Conservation (phyloP, 2,888 invertebrate genomes). For the Idaea straminata region DNA sequence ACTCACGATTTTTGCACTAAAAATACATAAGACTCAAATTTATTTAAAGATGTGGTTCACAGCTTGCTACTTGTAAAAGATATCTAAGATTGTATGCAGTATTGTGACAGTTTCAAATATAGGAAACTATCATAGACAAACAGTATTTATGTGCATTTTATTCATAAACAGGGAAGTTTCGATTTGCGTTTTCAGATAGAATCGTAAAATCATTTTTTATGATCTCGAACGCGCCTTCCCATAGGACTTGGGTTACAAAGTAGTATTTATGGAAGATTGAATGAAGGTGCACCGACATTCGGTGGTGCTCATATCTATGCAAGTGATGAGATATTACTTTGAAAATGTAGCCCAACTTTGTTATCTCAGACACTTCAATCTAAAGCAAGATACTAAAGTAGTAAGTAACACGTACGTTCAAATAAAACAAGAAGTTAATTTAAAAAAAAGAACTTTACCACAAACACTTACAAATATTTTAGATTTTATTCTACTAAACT, state of each 20-base stretch:
- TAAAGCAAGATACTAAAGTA: neutral
- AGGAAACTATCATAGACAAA: constrained; percentile 41
- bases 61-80: neutral
- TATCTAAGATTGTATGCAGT: constrained; percentile 1
- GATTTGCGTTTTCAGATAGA: constrained; percentile 59
- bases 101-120: constrained; percentile 17
- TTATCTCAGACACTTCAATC: neutral
- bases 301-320: constrained; percentile 12
- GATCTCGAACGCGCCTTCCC: constrained; percentile 58
- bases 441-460: too few species aligned
- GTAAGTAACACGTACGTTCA: neutral
- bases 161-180: constrained; percentile 59
- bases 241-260: constrained; percentile 67
- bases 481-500: neutral
- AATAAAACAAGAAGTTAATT: too few species aligned
- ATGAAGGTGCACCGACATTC: constrained; percentile 6
- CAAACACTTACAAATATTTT: too few species aligned
- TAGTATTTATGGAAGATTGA: constrained; percentile 55
- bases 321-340: constrained; percentile 3
- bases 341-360: neutral
- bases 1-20: neutral
- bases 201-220: constrained; percentile 75
- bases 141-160: constrained; percentile 59
- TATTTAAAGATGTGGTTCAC: neutral
- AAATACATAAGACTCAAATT: neutral